Base-by-base conservation (phyloP, 2,888 invertebrate genomes). In the Idaea dimidiata region DNA sequence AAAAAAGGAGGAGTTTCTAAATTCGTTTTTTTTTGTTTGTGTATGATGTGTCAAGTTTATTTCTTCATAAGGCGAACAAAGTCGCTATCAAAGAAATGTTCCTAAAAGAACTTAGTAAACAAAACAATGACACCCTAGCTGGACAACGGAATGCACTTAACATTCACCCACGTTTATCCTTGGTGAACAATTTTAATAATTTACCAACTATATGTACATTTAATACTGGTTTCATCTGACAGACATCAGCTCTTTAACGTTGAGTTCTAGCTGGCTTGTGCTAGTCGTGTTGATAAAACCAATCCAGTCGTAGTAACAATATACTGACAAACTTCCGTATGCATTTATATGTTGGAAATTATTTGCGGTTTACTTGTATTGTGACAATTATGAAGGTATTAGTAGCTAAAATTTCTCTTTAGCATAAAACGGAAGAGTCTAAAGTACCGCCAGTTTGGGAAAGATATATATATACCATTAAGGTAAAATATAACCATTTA, bases 91-190 rank as follows among this genome's bases (percentile, higher is more conserved):
- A 43, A 43, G 14, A 43, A 43, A 43, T 43, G 43, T 43, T 43
- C 43, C 5, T 43, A 43, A 43, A 43, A 43, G 43, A 17, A 56
- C 10, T 18, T 56, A 58, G 59, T 33, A 68, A 56, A 71, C 73
- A 73, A 67, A 56, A 71, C 73, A 73, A 70, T 69, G 69, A 66
- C 63, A 68, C 66, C 65, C 61, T 64, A 68, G 59, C 70, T 63
- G 64, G 69, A 79, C 75, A 78, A 65, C 68, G 70, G 70, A 74
- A 79, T 74, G 72, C 77, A 76, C 75, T 77, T 73, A 74, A 72
- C 66, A 73, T 72, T 72, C 74, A 76, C 78, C 78, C 77, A 72
- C 68, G 68, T 69, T 73, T 71, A 71, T 70, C 75, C 70, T 67
- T 66, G 66, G 66, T 63, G 62, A 67, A 64, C 71, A 66, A 67